Percentiles rank a stretch among this genome's conserved stretches.
phyloP scores from a whole-genome alignment of 2,113 vertebrate species.

The Tychaedon coryphoeus region DNA sequence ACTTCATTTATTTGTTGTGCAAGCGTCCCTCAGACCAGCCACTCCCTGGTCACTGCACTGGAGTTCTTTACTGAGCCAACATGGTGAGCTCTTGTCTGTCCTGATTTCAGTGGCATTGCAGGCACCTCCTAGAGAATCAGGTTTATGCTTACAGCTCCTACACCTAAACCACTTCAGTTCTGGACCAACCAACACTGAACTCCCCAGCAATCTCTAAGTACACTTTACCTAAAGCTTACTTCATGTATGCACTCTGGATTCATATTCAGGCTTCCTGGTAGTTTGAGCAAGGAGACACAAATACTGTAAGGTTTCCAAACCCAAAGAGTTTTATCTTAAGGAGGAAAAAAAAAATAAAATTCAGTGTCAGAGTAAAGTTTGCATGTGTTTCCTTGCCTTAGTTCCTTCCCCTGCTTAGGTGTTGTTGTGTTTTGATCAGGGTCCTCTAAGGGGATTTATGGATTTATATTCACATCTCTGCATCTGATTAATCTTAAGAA shows the following conservation, averaged over 20 bases:
- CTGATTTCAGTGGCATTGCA: not conserved
- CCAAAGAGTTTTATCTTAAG: not conserved
- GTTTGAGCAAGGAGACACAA: not conserved
- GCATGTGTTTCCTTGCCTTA: not conserved
- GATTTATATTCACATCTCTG: conserved; percentile 4
- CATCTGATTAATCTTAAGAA: not conserved
- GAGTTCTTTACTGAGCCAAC: not conserved
- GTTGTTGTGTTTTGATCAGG: not conserved
- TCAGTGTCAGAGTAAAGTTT: not conserved
- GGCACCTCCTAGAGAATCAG: not conserved
- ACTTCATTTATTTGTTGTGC: not conserved
- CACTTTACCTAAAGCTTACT: not conserved
- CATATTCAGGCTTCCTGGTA: not conserved
- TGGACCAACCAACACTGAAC: not conserved
- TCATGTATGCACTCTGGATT: not conserved
- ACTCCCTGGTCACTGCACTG: not conserved
- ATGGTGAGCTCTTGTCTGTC: not conserved
- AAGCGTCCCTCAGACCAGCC: not conserved
- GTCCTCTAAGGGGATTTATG: not conserved
- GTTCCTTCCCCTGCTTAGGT: not conserved
- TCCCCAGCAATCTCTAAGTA: not conserved
- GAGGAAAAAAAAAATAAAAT: not conserved
- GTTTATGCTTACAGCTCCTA: not conserved
- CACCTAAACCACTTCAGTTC: not conserved
- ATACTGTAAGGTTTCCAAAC: not conserved